Evolutionary conservation across 2,113 vertebrate genomes (phyloP), one percentile per base, ranked within the genome.

Genomic region (Caranx melampygus): DNA sequence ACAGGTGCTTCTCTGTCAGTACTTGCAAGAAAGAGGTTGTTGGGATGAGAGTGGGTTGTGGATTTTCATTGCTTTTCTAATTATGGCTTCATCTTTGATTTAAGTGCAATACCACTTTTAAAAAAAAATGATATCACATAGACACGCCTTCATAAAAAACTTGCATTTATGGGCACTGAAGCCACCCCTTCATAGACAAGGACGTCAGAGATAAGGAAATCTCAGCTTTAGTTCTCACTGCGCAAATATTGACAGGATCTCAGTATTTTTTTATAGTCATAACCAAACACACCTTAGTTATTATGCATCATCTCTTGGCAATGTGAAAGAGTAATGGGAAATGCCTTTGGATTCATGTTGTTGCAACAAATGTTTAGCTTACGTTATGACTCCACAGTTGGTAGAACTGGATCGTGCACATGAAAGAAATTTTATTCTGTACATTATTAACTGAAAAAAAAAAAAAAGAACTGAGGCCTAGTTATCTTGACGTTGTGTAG

Each of bases 121-220:
- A 77, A 44, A 52, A 51, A 71, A 62, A 77, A 60, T 4, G 12
- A 69, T 45, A 31, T 6, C 21, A n/a, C 37, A 44, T 18, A 2
- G 51, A 69, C 69, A 59, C 8, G 14, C 5, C 59, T 47, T 77
- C 21, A 65, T 65, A 61, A 74, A 74, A 47, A 74, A 16, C 49
- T 58, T 33, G 31, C 4, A 31, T 85, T 73, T 20, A 82, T 45
- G 8, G 14, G 42, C 44, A 20, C 40, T 55, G 6, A 71, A 34
- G 54, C 61, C 2, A 61, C 15, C 60, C n/a, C 18, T 47, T 60
- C 58, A 34, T 11, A 26, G 21, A 55, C 54, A 20, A 35, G 1
- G 31, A 59, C 6, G 6, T 59, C 26, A 68, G 49, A 63, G 67
- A 79, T 83, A 58, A 61, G 54, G 15, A 66, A 47, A 14, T 26